phyloP scores from a whole-genome alignment of 2,888 invertebrate genomes.

The Dendrolimus pini region DNA sequence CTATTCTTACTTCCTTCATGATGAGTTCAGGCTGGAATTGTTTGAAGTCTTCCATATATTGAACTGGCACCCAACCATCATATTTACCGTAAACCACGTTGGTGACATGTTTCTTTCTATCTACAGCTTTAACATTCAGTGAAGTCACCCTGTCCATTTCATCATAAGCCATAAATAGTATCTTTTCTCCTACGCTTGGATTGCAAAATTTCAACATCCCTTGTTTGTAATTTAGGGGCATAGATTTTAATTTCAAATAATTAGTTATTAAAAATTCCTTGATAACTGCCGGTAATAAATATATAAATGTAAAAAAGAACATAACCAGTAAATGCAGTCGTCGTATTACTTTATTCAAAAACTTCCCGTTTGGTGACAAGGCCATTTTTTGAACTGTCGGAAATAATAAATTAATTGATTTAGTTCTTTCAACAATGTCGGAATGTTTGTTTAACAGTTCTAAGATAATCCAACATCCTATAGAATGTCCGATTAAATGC shows the following conservation, averaged over 20 bases:
- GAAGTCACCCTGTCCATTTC: constrained; percentile 87
- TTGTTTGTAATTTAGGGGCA: constrained; percentile 66
- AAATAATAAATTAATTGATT: constrained; percentile 86
- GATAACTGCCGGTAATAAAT: constrained; percentile 70
- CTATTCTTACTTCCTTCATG: constrained; percentile 44
- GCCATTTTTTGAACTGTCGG: constrained; percentile 93
- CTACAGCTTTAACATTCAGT: constrained; percentile 79
- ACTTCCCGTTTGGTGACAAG: constrained; percentile 82
- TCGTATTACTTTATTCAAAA: constrained; percentile 79
- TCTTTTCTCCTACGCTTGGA: constrained; percentile 77
- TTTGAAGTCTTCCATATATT: constrained; percentile 81
- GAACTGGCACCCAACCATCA: constrained; percentile 90
- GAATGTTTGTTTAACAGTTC: constrained; percentile 80
- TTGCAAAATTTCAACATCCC: constrained; percentile 75
- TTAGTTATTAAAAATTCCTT: constrained; percentile 66
- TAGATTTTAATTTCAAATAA: constrained; percentile 71
- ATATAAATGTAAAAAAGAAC: constrained; percentile 53
- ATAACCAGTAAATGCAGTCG: constrained; percentile 38
- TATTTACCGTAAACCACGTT: constrained; percentile 84
- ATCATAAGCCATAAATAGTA: constrained; percentile 83
- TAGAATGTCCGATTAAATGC: constrained; percentile 92
- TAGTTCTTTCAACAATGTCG: constrained; percentile 69
- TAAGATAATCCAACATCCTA: constrained; percentile 90
- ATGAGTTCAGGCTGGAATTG: constrained; percentile 40
- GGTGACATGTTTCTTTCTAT: constrained; percentile 75